phyloP scores from a whole-genome alignment of 2,113 vertebrate species.

The Eupsittula cactorum region DNA sequence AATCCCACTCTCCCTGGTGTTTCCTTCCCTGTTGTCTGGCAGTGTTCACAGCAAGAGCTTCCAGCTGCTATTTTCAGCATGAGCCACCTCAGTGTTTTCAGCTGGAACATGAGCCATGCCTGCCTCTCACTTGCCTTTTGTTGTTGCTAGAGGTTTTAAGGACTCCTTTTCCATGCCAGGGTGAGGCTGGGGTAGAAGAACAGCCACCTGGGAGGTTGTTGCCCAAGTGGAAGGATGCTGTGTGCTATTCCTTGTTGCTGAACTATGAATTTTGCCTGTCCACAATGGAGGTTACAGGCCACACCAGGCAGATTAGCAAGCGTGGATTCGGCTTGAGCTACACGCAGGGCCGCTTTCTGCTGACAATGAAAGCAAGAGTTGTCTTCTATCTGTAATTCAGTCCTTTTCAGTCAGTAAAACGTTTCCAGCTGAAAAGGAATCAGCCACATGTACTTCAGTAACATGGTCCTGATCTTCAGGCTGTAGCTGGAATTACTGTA shows the following conservation, averaged over 20 bases:
- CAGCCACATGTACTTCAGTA: neutral
- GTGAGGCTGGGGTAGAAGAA: neutral
- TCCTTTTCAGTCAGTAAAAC: neutral
- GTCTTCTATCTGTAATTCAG: fast-evolving
- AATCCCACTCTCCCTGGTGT: neutral
- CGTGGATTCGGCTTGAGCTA: neutral
- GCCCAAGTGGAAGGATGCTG: neutral
- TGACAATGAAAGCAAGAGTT: neutral
- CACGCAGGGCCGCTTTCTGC: neutral
- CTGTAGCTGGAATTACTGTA: neutral
- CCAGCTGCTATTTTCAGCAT: neutral
- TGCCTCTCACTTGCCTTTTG: neutral
- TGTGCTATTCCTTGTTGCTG: neutral
- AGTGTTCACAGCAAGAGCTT: neutral
- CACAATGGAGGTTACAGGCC: neutral
- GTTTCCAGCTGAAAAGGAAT: neutral
- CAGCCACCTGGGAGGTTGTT: neutral
- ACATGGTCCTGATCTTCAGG: neutral
- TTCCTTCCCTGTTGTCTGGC: neutral
- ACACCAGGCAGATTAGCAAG: neutral
- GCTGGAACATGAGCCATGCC: neutral
- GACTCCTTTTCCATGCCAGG: neutral
- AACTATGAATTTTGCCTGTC: neutral
- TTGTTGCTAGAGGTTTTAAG: neutral
- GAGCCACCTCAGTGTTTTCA: neutral